Evolutionary conservation across 23 tunicate genomes (phyloP).

Genomic region (Trididemnum nubilum): DNA sequence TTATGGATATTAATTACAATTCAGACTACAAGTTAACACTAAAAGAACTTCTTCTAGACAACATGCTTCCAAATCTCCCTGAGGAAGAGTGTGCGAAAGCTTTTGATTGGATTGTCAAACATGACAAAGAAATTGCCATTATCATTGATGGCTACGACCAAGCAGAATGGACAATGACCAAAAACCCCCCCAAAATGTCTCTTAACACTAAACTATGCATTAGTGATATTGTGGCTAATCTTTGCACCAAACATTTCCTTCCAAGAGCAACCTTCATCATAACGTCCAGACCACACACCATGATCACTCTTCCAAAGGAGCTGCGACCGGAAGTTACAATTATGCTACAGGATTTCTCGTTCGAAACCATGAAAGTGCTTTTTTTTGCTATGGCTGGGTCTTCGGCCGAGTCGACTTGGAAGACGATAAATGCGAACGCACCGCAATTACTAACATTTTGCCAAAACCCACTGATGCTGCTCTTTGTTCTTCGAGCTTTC

Average conservation of each 20-base stretch:
- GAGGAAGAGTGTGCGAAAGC: not conserved
- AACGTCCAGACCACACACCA: conserved; percentile 18
- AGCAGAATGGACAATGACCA: conserved; percentile 1
- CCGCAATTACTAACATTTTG: conserved; percentile 15
- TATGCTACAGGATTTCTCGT: not conserved
- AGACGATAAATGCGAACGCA: not conserved
- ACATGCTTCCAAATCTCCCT: not conserved
- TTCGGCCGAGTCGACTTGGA: not conserved
- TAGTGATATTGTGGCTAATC: not conserved
- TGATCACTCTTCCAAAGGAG: not conserved
- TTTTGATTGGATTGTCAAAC: conserved; percentile 6
- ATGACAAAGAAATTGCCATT: not conserved
- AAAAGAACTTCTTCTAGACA: conserved; percentile 13
- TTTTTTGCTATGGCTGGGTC: not conserved
- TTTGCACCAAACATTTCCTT: not conserved
- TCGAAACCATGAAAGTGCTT: not conserved
- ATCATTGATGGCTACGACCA: conserved; percentile 23
- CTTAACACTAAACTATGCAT: not conserved
- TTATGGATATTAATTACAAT: conserved; percentile 13
- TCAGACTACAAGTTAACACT: conserved; percentile 6
- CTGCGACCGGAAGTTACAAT: not conserved
- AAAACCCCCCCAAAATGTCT: not conserved
- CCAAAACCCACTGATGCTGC: conserved; percentile 7
- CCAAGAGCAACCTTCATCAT: not conserved
- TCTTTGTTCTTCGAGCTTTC: not conserved